Evolutionary conservation across 37 sponge, comb jelly and placozoan genomes (phyloP), one percentile per base, ranked within the genome.

Genomic region (Chondrosia reniformis): DNA sequence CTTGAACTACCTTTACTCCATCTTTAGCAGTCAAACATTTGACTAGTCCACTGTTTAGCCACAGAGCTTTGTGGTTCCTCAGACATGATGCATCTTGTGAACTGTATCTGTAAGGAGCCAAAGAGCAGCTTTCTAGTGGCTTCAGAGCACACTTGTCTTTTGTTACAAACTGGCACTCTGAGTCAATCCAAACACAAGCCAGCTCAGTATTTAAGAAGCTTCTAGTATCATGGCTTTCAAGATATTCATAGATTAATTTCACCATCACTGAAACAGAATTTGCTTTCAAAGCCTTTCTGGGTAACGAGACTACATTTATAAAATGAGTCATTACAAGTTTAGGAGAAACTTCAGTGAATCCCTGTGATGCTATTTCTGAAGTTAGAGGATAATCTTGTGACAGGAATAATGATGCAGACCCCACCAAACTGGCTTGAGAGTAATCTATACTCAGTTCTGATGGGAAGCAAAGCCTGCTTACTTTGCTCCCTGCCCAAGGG

Each of bases 361-460:
- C n/a, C n/a, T n/a, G n/a, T n/a, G n/a, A n/a, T n/a, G n/a, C n/a
- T n/a, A n/a, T n/a, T n/a, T n/a, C n/a, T n/a, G n/a, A n/a, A n/a
- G n/a, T n/a, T n/a, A n/a, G n/a, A n/a, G n/a, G n/a, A n/a, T n/a
- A n/a, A n/a, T n/a, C n/a, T n/a, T n/a, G n/a, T n/a, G n/a, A n/a
- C n/a, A n/a, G n/a, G 21, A 86, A 55, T 1, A 77, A 81, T 19
- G 30, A 17, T 15, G 67, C 76, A 67, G 66, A 74, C 3, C 86
- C 86, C 6, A 86, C 71, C 43, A 69, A 40, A 40, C 43, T 69
- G 4, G 44, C 72, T 19, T 24, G 5, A 40, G 39, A 39, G 2
- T 22, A 40, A n/a, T n/a, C n/a, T n/a, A n/a, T n/a, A n/a, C n/a
- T n/a, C n/a, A n/a, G n/a, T n/a, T n/a, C n/a, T n/a, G n/a, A n/a